These are phyloP conservation scores for Aquatica leii DNA, from an alignment of 2,888 invertebrate species.

Conservation along the genomic window DNA sequence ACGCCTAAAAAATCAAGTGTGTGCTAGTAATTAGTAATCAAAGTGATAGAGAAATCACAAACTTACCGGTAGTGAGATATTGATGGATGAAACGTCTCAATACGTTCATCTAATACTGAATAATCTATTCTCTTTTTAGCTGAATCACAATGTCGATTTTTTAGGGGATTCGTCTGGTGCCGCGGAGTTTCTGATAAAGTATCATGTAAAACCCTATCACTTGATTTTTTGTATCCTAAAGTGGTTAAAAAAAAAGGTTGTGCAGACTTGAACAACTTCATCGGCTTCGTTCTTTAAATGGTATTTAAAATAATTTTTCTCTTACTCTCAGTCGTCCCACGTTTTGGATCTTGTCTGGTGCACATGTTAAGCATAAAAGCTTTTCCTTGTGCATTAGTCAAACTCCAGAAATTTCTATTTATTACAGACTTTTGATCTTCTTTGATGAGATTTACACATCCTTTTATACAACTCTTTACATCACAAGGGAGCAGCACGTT, in stretches of 20 bases:
- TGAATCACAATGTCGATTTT: slow-evolving; percentile 7
- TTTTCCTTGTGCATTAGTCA: slow-evolving; percentile 8
- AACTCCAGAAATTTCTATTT: not conserved
- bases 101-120: slow-evolving; percentile 13
- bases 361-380: not conserved
- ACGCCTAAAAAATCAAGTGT: slow-evolving; percentile 3
- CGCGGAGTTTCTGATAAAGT: slow-evolving; percentile 22
- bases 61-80: no score
- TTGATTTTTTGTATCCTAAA: slow-evolving; percentile 27
- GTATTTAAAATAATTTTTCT: slow-evolving; percentile 1
- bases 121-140: slow-evolving; percentile 12
- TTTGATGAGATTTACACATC: not conserved
- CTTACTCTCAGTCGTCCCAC: slow-evolving; percentile 2
- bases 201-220: slow-evolving; percentile 23
- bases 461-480: no score
- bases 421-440: not conserved
- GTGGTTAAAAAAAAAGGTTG: slow-evolving; percentile 27
- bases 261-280: slow-evolving; percentile 17
- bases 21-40: not conserved
- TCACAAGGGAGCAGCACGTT: no score
- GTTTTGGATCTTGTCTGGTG: not conserved
- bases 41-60: not conserved
- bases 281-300: not conserved
- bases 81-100: slow-evolving; percentile 22
- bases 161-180: slow-evolving; percentile 12